phyloP scores from a whole-genome alignment of 64 coral and sea anemone species.

The Pachyseris speciosa region DNA sequence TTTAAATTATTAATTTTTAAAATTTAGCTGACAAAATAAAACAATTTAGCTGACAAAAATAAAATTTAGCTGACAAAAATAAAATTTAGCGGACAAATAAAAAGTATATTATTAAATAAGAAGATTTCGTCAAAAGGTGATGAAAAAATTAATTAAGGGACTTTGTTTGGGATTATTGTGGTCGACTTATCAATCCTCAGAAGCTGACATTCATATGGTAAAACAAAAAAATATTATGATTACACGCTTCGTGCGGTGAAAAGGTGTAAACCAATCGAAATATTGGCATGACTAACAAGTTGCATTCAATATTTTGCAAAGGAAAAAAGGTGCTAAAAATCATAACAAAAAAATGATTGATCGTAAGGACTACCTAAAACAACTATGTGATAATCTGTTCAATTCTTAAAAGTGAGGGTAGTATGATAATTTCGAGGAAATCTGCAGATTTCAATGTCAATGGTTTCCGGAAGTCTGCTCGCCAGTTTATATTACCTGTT shows the following conservation, averaged over 20 bases:
- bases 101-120: not conserved
- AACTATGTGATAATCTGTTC: not conserved
- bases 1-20: not conserved
- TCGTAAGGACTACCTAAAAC: not conserved
- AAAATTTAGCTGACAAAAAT: too few species aligned
- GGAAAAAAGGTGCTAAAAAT: not conserved
- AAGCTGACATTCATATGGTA: not conserved
- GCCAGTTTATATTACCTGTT: conserved; percentile 67
- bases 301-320: not conserved
- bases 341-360: not conserved
- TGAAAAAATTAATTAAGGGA: not conserved
- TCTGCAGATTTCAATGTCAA: not conserved
- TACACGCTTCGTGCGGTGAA: not conserved
- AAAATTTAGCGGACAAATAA: not conserved
- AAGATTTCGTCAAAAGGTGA: not conserved
- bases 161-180: not conserved
- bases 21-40: too few species aligned
- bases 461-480: not conserved
- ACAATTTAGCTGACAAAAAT: not conserved
- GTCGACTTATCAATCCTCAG: not conserved
- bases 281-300: not conserved
- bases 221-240: not conserved
- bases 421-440: not conserved
- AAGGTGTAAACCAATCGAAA: not conserved
- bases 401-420: not conserved